A percentile compares a stretch with the other conserved stretches of the same genome.
Evolutionary conservation across 2,888 invertebrate species (phyloP).

Genomic region (Drosophila demipolita): DNA sequence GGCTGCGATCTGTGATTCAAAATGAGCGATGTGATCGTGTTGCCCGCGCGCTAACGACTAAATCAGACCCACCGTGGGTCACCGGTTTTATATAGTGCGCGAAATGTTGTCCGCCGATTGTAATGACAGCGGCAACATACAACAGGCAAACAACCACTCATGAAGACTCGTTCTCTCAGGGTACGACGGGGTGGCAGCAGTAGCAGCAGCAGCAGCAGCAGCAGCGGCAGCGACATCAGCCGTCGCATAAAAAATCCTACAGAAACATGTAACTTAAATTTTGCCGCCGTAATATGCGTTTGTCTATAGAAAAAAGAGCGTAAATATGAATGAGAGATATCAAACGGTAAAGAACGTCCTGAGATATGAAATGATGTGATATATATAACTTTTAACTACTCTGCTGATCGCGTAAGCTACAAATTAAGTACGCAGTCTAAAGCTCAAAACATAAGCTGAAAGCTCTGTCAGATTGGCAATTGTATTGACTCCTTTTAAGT

Average conservation of each 20-base stretch:
- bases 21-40: constrained; percentile 81
- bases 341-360: constrained; percentile 5
- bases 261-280: constrained; percentile 37
- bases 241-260: constrained; percentile 18
- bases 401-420: constrained; percentile 10
- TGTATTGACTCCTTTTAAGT: neutral
- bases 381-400: constrained; percentile 15
- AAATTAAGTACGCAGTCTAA: constrained; percentile 2
- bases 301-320: constrained; percentile 10
- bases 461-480: constrained; percentile 5
- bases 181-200: constrained; percentile 19
- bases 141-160: constrained; percentile 28
- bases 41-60: constrained; percentile 85
- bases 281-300: constrained; percentile 33
- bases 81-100: constrained; percentile 83
- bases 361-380: constrained; percentile 18
- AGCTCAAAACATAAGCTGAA: constrained; percentile 19
- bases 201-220: constrained; percentile 8
- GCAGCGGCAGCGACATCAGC: constrained; percentile 14
- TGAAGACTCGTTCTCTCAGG: constrained; percentile 58
- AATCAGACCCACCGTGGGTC: constrained; percentile 81
- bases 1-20: constrained; percentile 25
- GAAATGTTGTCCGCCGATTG: constrained; percentile 58
- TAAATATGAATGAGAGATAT: constrained; percentile 12
- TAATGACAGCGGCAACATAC: constrained; percentile 28